Evolutionary conservation across 35 echinoderm and acorn worm genomes (phyloP).

Genomic region (Holothuria glaberrima): DNA sequence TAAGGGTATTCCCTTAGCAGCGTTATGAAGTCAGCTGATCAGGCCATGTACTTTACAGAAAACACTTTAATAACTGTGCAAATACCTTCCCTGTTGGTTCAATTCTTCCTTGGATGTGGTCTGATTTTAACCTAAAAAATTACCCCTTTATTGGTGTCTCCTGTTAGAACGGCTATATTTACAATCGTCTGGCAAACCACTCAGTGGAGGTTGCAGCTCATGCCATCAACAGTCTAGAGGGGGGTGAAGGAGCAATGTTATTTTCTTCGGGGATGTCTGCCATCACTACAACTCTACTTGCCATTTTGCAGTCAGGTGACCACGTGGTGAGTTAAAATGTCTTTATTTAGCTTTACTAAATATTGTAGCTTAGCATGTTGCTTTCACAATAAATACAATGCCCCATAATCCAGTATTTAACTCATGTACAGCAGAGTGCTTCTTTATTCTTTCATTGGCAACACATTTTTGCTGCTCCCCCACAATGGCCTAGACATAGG

Average conservation of each 20-base stretch:
- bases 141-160: background rate
- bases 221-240: slow-evolving; percentile 86
- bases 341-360: no score
- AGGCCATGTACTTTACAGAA: no score
- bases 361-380: no score
- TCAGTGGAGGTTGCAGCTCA: slow-evolving; percentile 80
- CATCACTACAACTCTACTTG: slow-evolving; percentile 85
- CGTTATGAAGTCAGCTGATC: no score
- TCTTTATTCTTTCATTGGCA: no score
- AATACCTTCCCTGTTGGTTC: background rate
- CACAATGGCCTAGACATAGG: no score
- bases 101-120: background rate
- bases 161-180: slow-evolving; percentile 89
- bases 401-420: no score
- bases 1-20: no score
- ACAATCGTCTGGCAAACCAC: slow-evolving; percentile 80
- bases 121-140: background rate
- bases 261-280: slow-evolving; percentile 92
- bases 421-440: no score
- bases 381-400: no score
- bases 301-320: slow-evolving; percentile 78
- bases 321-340: slow-evolving; percentile 67
- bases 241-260: slow-evolving; percentile 75
- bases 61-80: no score
- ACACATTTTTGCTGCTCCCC: no score